Conservation (phyloP, 2,113 vertebrate genomes). For the Pelecanus crispus region DNA sequence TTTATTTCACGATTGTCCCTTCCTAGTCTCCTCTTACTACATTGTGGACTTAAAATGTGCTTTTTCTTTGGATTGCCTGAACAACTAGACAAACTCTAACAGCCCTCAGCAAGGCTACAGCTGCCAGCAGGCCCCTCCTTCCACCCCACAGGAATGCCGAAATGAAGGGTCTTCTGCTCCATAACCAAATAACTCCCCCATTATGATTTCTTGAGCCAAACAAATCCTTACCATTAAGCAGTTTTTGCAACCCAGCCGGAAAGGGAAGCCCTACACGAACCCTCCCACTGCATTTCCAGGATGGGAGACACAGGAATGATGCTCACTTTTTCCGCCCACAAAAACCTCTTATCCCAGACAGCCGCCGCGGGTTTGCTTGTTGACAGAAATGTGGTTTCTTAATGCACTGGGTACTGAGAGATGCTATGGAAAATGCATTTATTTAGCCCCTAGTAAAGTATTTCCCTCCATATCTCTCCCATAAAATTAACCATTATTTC, state of each 20-base stretch:
- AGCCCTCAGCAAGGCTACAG: not conserved
- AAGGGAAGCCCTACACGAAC: not conserved
- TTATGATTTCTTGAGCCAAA: not conserved
- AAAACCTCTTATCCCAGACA: not conserved
- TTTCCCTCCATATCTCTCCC: not conserved
- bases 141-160: not conserved
- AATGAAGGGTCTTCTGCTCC: not conserved
- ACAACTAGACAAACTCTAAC: too few species aligned
- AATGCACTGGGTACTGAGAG: not conserved
- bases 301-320: not conserved
- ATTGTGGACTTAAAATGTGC: not conserved
- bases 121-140: not conserved
- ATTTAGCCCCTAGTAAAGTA: not conserved
- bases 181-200: not conserved
- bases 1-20: not conserved
- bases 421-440: not conserved
- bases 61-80: not conserved
- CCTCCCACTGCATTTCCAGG: not conserved
- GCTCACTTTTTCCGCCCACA: not conserved
- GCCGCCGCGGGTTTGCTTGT: not conserved
- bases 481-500: conserved; percentile 17
- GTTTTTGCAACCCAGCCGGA: not conserved
- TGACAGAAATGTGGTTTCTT: not conserved
- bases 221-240: not conserved
- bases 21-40: not conserved